Evolutionary conservation across 2,797 vertebrate species (phyloP), one percentile per base, ranked within the genome.

Genomic region (Spheniscus humboldti): DNA sequence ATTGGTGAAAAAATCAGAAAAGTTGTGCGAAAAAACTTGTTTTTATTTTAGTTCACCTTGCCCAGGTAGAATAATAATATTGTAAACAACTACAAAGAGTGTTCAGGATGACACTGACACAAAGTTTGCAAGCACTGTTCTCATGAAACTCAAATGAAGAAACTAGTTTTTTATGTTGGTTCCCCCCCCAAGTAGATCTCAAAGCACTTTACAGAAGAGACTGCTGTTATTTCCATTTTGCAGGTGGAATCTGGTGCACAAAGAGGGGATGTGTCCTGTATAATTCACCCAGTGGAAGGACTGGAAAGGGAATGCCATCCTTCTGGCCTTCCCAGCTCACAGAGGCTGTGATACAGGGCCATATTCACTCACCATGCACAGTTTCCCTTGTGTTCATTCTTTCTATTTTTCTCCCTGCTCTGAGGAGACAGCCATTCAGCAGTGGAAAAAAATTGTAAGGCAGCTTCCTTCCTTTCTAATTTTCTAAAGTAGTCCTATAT

Each of bases 21-120:
- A 59, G 6, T 17, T 60, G 5, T n/a, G 15, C 18, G 48, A 25
- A 74, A 74, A 35, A 14, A 1, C 2, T 35, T 50, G 11, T 22
- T 43, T 1, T 28, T 80, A n/a, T 62, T 81, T 63, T 18, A 67
- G 33, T 76, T 81, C 55, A 66, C 22, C 45, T 64, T 87, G 41
- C n/a, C 10, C 41, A 57, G 23, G 23, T 41, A 59, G 57, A 64
- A 48, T n/a, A 55, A 25, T n/a, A n/a, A 2, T 47, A 52, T 6
- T 0, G 0, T 67, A 78, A 68, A 13, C 12, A 71, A 17, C 28
- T 64, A 25, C 25, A 56, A 55, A 53, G 16, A n/a, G 3, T 19
- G 5, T 37, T 79, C 30, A 47, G 11, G 31, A 30, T n/a, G 45
- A 39, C 14, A 8, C 16, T 86, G 18, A 19, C n/a, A 41, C 28